phyloP scores from a whole-genome alignment of 2,888 invertebrate genomes.

The Cartodere bifasciata region DNA sequence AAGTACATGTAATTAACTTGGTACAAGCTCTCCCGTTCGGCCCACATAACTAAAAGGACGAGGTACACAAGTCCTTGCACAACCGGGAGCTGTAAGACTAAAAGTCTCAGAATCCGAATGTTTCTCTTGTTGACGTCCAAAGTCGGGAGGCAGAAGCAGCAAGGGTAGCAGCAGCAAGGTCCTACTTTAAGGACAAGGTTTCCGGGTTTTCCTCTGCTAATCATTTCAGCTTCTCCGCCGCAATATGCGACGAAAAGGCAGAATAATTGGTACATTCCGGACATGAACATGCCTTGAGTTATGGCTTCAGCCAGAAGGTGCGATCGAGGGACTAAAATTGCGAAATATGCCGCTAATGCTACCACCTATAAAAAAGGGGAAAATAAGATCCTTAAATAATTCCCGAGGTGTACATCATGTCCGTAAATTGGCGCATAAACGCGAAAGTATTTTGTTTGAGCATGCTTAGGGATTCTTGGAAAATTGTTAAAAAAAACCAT shows the following conservation, averaged over 20 bases:
- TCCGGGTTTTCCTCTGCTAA: constrained; percentile 44
- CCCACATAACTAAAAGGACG: constrained; percentile 45
- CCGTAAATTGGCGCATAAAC: too few relatives aligned
- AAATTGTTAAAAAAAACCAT: too few relatives aligned
- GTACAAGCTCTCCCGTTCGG: constrained; percentile 50
- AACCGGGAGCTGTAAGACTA: constrained; percentile 57
- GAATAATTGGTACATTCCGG: constrained; percentile 56
- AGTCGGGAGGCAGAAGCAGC: constrained; percentile 45
- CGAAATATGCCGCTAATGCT: constrained; percentile 42
- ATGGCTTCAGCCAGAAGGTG: constrained; percentile 54
- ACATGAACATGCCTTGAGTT: constrained; percentile 55
- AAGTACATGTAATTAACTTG: constrained; percentile 46
- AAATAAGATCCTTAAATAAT: too few relatives aligned
- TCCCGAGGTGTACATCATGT: too few relatives aligned
- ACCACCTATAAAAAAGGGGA: constrained; percentile 40
- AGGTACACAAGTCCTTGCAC: constrained; percentile 51
- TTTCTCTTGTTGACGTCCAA: constrained; percentile 41
- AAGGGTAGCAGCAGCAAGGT: constrained; percentile 67
- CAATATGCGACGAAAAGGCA: constrained; percentile 52
- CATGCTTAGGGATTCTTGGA: too few relatives aligned
- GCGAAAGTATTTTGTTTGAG: too few relatives aligned
- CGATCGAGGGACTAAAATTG: constrained; percentile 48
- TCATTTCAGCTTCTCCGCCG: constrained; percentile 46
- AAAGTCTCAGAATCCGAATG: constrained; percentile 40
- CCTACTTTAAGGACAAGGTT: constrained; percentile 47